Percentiles rank a stretch among this genome's conserved stretches.
These are phyloP conservation scores for Thaleichthys pacificus DNA, from an alignment of 2,797 vertebrate species.

Conservation along the genomic window DNA sequence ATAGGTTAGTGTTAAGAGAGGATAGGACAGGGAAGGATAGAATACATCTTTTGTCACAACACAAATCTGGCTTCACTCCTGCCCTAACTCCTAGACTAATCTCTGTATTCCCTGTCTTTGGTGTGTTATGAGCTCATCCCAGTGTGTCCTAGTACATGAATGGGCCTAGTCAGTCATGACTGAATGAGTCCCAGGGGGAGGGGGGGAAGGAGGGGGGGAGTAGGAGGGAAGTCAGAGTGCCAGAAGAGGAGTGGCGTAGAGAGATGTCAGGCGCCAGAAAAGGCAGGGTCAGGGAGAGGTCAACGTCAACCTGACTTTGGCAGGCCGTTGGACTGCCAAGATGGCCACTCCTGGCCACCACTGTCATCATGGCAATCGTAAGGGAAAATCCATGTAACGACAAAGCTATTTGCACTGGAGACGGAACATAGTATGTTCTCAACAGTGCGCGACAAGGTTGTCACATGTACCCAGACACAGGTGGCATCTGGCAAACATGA, in stretches of 20 bases:
- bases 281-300: conserved; percentile 60
- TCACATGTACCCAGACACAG: background rate
- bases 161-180: conserved; percentile 69
- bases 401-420: background rate
- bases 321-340: conserved; percentile 41
- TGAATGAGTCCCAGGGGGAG: conserved; percentile 68
- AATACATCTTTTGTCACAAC: too few relatives aligned
- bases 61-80: too few relatives aligned
- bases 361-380: conserved; percentile 13
- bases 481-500: background rate
- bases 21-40: too few relatives aligned
- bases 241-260: conserved; percentile 46
- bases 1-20: too few relatives aligned
- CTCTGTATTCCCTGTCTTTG: too few relatives aligned
- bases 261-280: conserved; percentile 30
- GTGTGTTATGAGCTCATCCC: background rate
- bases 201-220: conserved; percentile 5
- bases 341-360: conserved; percentile 22
- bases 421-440: background rate
- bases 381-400: background rate
- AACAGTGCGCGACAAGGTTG: background rate
- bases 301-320: conserved; percentile 51
- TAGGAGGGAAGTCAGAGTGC: conserved; percentile 19
- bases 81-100: too few relatives aligned
- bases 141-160: conserved; percentile 59